These are phyloP conservation scores for Elanoides forficatus DNA, from an alignment of 2,113 vertebrate genomes.

Conservation along the genomic window DNA sequence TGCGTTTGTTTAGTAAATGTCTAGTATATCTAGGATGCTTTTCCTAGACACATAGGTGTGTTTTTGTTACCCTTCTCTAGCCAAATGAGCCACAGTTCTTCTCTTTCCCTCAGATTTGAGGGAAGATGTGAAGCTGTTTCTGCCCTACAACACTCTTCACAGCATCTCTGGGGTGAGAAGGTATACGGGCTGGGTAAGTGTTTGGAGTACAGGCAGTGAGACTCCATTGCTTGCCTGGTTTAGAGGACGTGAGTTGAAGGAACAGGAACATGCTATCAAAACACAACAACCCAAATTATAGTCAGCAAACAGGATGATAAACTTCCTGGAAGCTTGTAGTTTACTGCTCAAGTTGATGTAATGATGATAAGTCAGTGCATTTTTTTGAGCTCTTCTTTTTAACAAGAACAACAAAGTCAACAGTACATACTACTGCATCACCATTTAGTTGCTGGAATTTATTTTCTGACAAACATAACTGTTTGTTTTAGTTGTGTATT, in stretches of 20 bases:
- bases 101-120: neutral
- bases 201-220: neutral
- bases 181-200: neutral
- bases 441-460: neutral
- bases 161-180: neutral
- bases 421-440: neutral
- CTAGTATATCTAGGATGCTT: neutral
- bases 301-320: constrained; percentile 41
- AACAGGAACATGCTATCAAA: neutral
- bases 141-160: neutral
- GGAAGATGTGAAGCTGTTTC: neutral
- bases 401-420: neutral
- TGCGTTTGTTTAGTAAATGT: neutral
- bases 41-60: neutral
- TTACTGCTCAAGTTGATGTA: neutral
- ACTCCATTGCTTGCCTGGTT: neutral
- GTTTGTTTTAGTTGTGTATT: neutral
- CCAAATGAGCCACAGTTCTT: neutral
- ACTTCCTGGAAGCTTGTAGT: constrained; percentile 25
- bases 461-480: neutral
- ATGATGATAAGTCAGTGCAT: neutral
- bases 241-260: neutral
- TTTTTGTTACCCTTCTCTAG: neutral
- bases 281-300: neutral
- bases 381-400: neutral